Evolutionary conservation across 2,113 vertebrate species (phyloP), one percentile per base, ranked within the genome.

Genomic region (Tenrec ecaudatus): DNA sequence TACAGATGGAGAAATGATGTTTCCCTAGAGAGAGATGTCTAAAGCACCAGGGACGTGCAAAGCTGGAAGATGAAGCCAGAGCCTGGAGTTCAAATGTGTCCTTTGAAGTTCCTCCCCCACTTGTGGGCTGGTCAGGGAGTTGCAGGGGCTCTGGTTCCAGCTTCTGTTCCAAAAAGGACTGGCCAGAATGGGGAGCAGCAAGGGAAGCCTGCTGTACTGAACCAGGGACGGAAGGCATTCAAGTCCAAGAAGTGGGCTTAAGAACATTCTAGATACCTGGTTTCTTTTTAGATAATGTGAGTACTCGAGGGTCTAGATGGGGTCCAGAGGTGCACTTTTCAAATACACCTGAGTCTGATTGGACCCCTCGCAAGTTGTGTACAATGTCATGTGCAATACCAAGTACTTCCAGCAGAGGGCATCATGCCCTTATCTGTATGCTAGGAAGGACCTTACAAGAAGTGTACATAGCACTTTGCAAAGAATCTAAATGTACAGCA

Each of bases 381-480:
- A 1, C 29, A 47, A 15, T 10, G 11, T 53, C 47, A 53, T 53
- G 47, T 75, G 93, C 43, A 95, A 71, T 93, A n/a, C 38, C 80
- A 20, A 36, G n/a, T n/a, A 1, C 0, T 36, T 53, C 91, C 96
- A 89, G 89, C n/a, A 96, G 96, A 95, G 93, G 94, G 84, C 75
- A 79, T 78, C 10, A 12, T 73, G 81, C 68, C 66, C 84, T 16
- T 89, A 92, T 91, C 19, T 14, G 16, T 71, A 89, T 66, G 23
- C 23, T n/a, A 58, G 64, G 36, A 19, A 14, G 19, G 38, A 17
- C 40, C 19, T 90, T 64, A 6, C 33, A 43, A 79, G 73, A 75
- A 25, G 64, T 29, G 23, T 40, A 82, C 62, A 4, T 43, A 29
- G 17, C 2, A 20, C 22, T 90, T 71, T 62, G 20, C 62, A 62